Evolutionary conservation across 64 coral and sea anemone species (phyloP).

Genomic region (Catalaphyllia jardinei): DNA sequence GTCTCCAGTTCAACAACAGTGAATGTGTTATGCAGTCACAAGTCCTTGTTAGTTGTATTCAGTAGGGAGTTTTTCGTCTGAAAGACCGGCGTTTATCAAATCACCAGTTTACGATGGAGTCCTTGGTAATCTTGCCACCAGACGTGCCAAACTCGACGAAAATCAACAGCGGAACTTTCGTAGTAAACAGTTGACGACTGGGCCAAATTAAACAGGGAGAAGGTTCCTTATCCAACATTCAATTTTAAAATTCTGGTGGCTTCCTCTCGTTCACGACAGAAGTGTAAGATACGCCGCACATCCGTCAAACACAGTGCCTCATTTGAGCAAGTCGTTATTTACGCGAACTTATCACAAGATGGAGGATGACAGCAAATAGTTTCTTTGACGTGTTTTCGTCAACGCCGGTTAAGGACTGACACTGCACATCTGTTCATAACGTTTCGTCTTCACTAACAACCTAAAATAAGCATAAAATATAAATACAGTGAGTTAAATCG

Average conservation of each 20-base stretch:
- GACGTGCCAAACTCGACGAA: background rate
- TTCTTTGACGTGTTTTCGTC: background rate
- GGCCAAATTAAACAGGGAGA: background rate
- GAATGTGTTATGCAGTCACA: background rate
- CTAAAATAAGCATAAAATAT: constrained; percentile 21
- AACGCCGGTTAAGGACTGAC: constrained; percentile 5
- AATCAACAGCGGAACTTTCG: constrained; percentile 23
- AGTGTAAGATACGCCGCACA: background rate
- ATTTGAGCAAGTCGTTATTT: background rate
- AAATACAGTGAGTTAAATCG: constrained; percentile 3
- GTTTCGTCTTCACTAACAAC: background rate
- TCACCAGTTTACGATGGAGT: too few relatives aligned
- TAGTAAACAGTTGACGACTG: background rate
- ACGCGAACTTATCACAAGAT: background rate
- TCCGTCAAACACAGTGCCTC: background rate
- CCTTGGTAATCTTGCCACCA: background rate
- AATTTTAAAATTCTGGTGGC: background rate
- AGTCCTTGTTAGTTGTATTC: background rate
- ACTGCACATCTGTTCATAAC: background rate
- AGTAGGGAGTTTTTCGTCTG: background rate
- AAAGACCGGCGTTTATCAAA: background rate
- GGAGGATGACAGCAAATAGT: background rate
- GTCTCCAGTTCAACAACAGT: background rate
- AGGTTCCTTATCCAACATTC: background rate
- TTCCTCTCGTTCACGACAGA: background rate